Evolutionary conservation across 2,113 vertebrate species (phyloP).

Genomic region (Mirounga angustirostris): DNA sequence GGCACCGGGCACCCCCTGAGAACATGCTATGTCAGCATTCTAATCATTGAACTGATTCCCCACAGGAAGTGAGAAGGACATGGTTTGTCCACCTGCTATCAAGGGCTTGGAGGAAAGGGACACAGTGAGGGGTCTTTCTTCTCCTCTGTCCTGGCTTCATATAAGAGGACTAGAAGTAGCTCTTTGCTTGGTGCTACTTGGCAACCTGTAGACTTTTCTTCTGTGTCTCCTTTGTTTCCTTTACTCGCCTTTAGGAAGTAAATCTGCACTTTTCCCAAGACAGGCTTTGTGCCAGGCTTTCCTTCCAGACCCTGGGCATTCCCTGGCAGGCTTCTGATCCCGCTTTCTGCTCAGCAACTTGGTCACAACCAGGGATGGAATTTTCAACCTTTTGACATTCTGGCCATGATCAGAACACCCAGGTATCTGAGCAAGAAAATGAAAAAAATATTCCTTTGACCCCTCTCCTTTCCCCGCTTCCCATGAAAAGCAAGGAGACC

Average conservation of each 20-base stretch:
- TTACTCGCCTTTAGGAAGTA: neutral
- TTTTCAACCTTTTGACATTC: neutral
- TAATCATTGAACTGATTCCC: rapidly evolving
- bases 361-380: neutral
- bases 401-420: neutral
- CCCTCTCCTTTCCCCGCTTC: neutral
- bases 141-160: neutral
- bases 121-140: rapidly evolving
- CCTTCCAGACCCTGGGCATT: neutral
- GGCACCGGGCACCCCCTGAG: neutral
- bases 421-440: neutral
- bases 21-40: rapidly evolving
- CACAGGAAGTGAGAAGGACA: neutral
- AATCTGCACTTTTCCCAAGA: neutral
- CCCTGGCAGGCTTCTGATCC: neutral
- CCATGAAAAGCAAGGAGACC: neutral
- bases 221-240: neutral
- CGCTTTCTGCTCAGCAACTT: too few relatives aligned
- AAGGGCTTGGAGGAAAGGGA: neutral
- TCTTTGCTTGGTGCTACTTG: neutral
- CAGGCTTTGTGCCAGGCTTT: neutral
- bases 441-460: rapidly evolving
- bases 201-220: neutral
- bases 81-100: rapidly evolving
- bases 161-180: neutral